These are phyloP conservation scores for Tenebrio molitor DNA, from an alignment of 1,140 invertebrate genomes.

Conservation along the genomic window DNA sequence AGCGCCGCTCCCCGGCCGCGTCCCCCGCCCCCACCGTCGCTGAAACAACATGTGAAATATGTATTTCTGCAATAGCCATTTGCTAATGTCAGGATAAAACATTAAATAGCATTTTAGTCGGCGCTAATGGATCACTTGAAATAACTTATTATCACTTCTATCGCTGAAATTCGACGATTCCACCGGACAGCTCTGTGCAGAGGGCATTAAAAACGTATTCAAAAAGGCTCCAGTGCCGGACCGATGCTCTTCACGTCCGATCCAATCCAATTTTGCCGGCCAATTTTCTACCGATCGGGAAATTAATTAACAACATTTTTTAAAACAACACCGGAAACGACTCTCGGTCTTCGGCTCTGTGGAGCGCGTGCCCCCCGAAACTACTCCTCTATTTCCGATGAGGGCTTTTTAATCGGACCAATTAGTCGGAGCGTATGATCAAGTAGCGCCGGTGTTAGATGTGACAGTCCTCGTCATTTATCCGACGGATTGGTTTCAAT, in stretches of 20 bases:
- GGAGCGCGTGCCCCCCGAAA: neutral
- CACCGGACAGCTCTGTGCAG: conserved; percentile 29
- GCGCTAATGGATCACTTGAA: conserved; percentile 54
- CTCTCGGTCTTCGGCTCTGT: neutral
- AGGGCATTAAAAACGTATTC: conserved; percentile 48
- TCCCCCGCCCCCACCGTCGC: neutral
- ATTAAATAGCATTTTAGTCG: conserved; percentile 52
- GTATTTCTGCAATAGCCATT: conserved; percentile 53
- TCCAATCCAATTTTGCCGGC: conserved; percentile 7
- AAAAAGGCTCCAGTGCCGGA: neutral
- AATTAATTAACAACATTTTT: conserved; percentile 27
- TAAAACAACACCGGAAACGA: neutral
- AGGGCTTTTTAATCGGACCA: conserved; percentile 3
- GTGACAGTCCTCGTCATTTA: conserved; percentile 38
- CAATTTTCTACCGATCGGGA: neutral
- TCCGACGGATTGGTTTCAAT: conserved; percentile 36
- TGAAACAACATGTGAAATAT: conserved; percentile 52
- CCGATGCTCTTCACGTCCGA: conserved; percentile 9
- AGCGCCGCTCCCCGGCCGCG: conserved; percentile 41
- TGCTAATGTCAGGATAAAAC: conserved; percentile 53
- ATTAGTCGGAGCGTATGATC: conserved; percentile 28
- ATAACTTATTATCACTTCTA: conserved; percentile 55
- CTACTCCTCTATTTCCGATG: too few relatives aligned
- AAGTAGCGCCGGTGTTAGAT: conserved; percentile 3
- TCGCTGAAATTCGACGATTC: conserved; percentile 50